phyloP scores from a whole-genome alignment of 2,797 vertebrate species.

The Falco rusticolus region DNA sequence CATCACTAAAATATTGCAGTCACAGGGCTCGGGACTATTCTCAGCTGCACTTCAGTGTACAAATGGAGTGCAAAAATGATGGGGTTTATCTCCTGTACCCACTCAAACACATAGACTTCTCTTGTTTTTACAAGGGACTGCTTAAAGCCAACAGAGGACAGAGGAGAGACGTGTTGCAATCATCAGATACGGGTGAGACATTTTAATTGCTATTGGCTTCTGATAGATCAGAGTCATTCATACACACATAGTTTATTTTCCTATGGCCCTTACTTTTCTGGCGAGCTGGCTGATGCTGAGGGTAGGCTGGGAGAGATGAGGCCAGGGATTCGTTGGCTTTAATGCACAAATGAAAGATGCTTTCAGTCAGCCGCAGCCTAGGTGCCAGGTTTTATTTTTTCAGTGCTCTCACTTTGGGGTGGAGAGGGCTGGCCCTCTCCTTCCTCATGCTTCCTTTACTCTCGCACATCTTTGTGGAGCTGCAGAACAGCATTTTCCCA shows the following conservation, averaged over 20 bases:
- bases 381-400: conserved; percentile 60
- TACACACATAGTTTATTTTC: neutral
- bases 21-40: neutral
- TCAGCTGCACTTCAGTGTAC: neutral
- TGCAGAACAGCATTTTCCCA: conserved; percentile 79
- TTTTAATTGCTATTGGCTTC: neutral
- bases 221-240: neutral
- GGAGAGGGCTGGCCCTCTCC: conserved; percentile 32
- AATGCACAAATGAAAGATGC: conserved; percentile 65
- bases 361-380: conserved; percentile 52
- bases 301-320: conserved; percentile 18
- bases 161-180: neutral
- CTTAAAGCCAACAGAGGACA: neutral
- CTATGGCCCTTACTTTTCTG: neutral
- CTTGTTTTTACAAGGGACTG: neutral
- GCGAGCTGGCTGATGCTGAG: neutral
- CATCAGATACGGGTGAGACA: neutral
- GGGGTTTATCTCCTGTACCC: neutral
- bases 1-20: neutral
- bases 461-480: conserved; percentile 55
- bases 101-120: neutral
- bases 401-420: conserved; percentile 10
- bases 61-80: neutral
- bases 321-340: conserved; percentile 22
- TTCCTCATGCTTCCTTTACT: conserved; percentile 59